Conservation (phyloP, 2,888 invertebrate genomes). For the Pterostichus madidus region DNA sequence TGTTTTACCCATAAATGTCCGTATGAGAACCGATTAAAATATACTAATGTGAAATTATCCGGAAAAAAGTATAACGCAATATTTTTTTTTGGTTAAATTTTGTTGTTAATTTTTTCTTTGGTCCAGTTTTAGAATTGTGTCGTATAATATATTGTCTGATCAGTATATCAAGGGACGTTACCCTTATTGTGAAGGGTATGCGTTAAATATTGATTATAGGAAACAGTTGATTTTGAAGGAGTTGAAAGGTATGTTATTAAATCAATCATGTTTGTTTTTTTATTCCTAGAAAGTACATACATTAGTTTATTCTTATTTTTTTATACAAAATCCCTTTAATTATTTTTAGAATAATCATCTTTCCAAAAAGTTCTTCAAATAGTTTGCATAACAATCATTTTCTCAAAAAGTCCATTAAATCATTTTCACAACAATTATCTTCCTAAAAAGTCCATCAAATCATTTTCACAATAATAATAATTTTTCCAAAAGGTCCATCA, state of each 20-base stretch:
- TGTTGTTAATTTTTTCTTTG: not conserved
- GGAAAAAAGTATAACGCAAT: conserved; percentile 78
- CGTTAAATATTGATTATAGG: conserved; percentile 89
- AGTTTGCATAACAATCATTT: too few species aligned
- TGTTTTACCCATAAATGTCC: conserved; percentile 87
- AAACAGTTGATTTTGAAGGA: conserved; percentile 91
- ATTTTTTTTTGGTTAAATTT: conserved; percentile 18
- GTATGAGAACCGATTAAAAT: conserved; percentile 86
- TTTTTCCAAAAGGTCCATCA: not conserved
- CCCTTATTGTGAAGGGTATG: conserved; percentile 89
- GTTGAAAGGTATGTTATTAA: conserved; percentile 80
- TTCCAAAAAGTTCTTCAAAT: too few species aligned
- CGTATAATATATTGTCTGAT: conserved; percentile 94
- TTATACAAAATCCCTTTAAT: too few species aligned
- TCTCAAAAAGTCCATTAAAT: too few species aligned
- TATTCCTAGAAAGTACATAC: not conserved
- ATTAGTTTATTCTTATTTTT: too few species aligned
- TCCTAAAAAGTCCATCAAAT: too few species aligned
- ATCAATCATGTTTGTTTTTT: not conserved
- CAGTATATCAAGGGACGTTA: conserved; percentile 89
- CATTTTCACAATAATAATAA: not conserved
- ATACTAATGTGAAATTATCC: conserved; percentile 81
- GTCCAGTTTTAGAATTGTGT: conserved; percentile 85
- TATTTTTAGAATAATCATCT: too few species aligned
- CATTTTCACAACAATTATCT: too few species aligned